Conservation (phyloP, 1,140 invertebrate species). For the Neotoxoptera formosana region DNA sequence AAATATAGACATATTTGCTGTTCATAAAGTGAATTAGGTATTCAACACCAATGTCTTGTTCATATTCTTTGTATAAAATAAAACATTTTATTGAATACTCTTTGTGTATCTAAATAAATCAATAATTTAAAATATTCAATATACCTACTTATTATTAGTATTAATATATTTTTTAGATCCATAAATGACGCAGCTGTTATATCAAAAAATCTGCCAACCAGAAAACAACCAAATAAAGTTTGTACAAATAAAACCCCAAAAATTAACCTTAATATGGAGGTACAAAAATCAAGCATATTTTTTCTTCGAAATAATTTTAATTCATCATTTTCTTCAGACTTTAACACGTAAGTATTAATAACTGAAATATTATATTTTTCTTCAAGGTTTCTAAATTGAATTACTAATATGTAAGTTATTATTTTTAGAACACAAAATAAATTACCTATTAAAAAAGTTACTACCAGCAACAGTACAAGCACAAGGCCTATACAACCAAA, state of each 20-base stretch:
- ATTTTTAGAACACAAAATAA: constrained; percentile 6
- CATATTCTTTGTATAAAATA: not conserved
- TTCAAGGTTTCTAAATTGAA: not conserved
- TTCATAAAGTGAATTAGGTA: too few species aligned
- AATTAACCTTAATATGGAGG: not conserved
- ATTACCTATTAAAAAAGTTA: not conserved
- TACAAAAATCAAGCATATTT: not conserved
- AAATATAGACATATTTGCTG: too few species aligned
- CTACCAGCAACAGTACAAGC: not conserved
- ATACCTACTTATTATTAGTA: not conserved
- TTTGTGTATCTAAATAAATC: too few species aligned
- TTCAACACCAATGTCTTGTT: not conserved
- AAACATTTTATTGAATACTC: not conserved
- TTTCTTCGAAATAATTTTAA: not conserved
- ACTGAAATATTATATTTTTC: not conserved
- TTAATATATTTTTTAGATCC: constrained; percentile 23
- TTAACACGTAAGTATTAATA: not conserved
- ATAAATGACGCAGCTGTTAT: not conserved
- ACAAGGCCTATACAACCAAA: constrained; percentile 27
- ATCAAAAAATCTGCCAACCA: not conserved
- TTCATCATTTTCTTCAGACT: not conserved
- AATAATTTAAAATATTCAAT: not conserved
- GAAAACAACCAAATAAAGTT: not conserved
- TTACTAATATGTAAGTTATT: not conserved
- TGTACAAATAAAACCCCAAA: not conserved